Conservation (phyloP, 2,797 vertebrate genomes). For the Tadarida brasiliensis region DNA sequence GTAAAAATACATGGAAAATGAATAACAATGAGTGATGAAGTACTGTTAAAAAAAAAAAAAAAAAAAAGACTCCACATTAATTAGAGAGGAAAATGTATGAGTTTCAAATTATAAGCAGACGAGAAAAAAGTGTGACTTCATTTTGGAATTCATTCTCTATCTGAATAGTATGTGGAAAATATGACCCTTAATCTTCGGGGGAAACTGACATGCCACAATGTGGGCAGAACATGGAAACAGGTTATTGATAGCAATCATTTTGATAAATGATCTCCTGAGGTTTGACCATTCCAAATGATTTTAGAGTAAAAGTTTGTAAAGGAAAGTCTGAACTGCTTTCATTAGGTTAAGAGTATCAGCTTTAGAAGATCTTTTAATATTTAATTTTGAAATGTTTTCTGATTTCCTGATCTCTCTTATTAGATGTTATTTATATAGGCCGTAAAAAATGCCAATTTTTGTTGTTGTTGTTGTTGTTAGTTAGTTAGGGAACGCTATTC, state of each 20-base stretch:
- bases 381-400: constrained; percentile 60
- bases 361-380: constrained; percentile 40
- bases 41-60: not conserved
- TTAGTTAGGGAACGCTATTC: not conserved
- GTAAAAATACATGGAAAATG: constrained; percentile 6
- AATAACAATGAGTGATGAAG: not conserved
- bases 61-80: constrained; percentile 20
- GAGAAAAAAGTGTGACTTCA: not conserved
- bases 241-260: constrained; percentile 55
- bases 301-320: constrained; percentile 31
- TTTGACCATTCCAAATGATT: not conserved
- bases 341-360: not conserved
- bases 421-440: constrained; percentile 48
- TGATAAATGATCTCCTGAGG: not conserved
- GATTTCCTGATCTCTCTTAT: not conserved
- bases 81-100: not conserved
- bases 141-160: constrained; percentile 49
- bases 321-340: not conserved
- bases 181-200: not conserved
- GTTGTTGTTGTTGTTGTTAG: not conserved
- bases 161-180: constrained; percentile 44
- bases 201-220: not conserved
- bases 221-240: not conserved
- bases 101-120: constrained; percentile 49
- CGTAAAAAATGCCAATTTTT: not conserved